Base-by-base conservation (phyloP, 2,797 vertebrate species). In the Mustela erminea region DNA sequence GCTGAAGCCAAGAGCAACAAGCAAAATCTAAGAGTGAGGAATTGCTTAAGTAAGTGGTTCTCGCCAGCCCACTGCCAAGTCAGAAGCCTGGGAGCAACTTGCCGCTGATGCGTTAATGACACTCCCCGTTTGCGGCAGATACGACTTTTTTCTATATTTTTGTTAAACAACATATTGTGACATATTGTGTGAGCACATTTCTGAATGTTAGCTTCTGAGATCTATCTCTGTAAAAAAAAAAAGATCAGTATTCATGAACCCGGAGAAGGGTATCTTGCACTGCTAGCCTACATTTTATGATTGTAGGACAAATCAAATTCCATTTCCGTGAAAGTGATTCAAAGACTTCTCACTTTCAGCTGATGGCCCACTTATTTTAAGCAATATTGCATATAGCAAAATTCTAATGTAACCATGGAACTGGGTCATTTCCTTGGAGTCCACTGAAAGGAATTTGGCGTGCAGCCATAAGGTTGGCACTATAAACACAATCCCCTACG, bases 131-230 rank as follows among this genome's bases (percentile, higher is more conserved):
- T 83, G 90, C 43, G 62, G 85, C 68, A 97, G 90, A 97, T 89
- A 86, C 0, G 90, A 93, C 87, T 88, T 97, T 87, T 90, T 91
- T 21, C 95, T 94, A 75, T 97, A 97, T 97, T 97, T 97, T 97
- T 96, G 92, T 90, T 97, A 96, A 96, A 97, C 93, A 97, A 95
- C 96, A 94, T 96, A 88, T 92, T 97, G 97, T 93, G 87, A 86
- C 96, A 96, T 95, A 97, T 77, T 96, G 96, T 75, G 35, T 13
- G 87, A 96, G 95, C 90, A 91, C 93, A 97, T 97, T 97, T 97
- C 87, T 12, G 87, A 92, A 98, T 90, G 87, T 92, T 96, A 86
- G 92, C 72, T 90, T 95, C 95, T 96, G 95, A 97, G 92, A 70
- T 90, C 64, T 41, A 58, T 83, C 49, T 82, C 74, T 10, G 27